Conservation (phyloP, 2,888 invertebrate species). For the Andricus quercusramuli region DNA sequence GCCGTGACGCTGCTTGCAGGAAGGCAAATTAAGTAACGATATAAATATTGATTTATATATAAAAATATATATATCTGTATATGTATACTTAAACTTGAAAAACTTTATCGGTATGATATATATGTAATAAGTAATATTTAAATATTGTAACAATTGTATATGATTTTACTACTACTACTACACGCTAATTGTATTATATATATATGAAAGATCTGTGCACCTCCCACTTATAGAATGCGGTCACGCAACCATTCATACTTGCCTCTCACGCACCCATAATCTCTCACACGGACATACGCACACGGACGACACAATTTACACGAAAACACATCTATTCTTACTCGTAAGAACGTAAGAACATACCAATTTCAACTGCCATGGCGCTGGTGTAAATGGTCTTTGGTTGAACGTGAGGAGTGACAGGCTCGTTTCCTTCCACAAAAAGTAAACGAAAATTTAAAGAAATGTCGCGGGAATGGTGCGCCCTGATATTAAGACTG, state of each 20-base stretch:
- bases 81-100: conserved; percentile 69
- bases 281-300: conserved; percentile 25
- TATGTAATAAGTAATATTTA: conserved; percentile 79
- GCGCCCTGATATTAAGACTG: conserved; percentile 79
- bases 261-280: conserved; percentile 49
- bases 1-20: conserved; percentile 48
- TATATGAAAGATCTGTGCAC: conserved; percentile 75
- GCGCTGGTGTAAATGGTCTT: conserved; percentile 69
- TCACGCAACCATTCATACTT: conserved; percentile 53
- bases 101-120: conserved; percentile 72
- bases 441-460: conserved; percentile 54
- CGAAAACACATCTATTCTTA: conserved; percentile 42
- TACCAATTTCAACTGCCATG: conserved; percentile 75
- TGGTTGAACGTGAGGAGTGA: conserved; percentile 58
- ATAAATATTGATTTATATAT: conserved; percentile 76
- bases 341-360: conserved; percentile 54
- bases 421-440: conserved; percentile 47
- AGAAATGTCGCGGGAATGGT: conserved; percentile 74
- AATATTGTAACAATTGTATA: conserved; percentile 79
- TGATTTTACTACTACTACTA: conserved; percentile 79
- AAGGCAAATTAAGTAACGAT: conserved; percentile 69
- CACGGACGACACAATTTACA: conserved; percentile 24
- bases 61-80: conserved; percentile 65
- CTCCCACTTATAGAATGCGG: conserved; percentile 77
- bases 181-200: conserved; percentile 79